Base-by-base conservation (phyloP, 2,113 vertebrate species). In the Engraulis encrasicolus region DNA sequence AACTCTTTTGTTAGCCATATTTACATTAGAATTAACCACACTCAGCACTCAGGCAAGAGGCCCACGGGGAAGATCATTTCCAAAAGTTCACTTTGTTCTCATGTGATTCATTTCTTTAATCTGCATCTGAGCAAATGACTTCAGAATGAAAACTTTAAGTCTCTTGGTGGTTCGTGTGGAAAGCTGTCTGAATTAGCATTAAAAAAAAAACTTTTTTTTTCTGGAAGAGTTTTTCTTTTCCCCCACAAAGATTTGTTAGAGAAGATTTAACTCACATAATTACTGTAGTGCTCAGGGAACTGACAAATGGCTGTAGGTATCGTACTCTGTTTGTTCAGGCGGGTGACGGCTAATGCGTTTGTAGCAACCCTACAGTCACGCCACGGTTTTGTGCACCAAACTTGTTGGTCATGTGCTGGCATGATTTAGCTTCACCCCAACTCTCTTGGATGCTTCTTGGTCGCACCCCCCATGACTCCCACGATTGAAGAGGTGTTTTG, bases 51-150 rank as follows among this genome's bases (percentile, higher is more conserved):
- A 74, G 66, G 66, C 27, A 74, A 34, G 11, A 5, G 5, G 66
- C 66, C 61, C 66, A 74, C 27, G 11, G 11, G 15, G 14, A 15
- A 74, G 14, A 74, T 36, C 66, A 74, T 31, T 34, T 74, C 31
- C 66, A 74, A 74, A 74, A 34, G 66, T 31, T 74, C 11, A 74
- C 66, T 74, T 74, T 74, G 66, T 74, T 74, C 66, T 74, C 66
- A 34, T 74, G 31, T 14, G 3, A 34, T 74, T 74, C 66, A 5
- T 36, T 31, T 74, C 66, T 34, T 74, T 34, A 74, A 74, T 74
- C 66, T 17, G 66, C 12, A 14, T 74, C 66, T 36, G 66, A 31
- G 12, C 34, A 74, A 74, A 74, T 74, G 27, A 74, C 27, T 74
- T 34, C 66, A 74, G 34, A 74, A 34, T 34, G 66, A 27, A 74